Evolutionary conservation across 2,888 invertebrate species (phyloP), one percentile per base, ranked within the genome.

Genomic region (Linyphia triangularis): DNA sequence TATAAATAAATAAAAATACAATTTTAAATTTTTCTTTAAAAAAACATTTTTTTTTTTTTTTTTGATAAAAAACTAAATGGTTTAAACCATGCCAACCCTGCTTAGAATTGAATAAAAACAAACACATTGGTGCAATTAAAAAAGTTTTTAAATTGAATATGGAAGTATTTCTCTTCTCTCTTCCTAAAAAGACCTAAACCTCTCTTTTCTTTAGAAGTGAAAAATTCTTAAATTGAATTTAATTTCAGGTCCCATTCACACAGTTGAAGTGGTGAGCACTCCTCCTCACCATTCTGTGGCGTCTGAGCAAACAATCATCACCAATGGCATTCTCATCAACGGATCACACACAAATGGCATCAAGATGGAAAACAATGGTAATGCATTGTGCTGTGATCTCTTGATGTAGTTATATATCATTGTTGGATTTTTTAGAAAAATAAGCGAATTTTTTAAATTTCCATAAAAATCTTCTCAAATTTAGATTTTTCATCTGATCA

Each of bases 321-420:
- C 88, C 28, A 88, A 88, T 83, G 88, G 88, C 10, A 88, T 88
- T 43, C 57, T 88, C 61, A 88, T 83, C 28, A 88, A 88, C 70
- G 88, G 88, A 24, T 88, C 88, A 0, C 88, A 88, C 72, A 82
- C 82, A 75, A 88, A 88, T 77, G 88, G 88, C 28, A 70, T 88
- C 37, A 88, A 88, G 40, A 37, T 73, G n/a, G 88, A 88, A 26
- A 82, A 22, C 28, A 70, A 30, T 63, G 83, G 83, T 88, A 70
- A 83, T 57, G 59, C 28, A 16, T 30, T 51, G 13, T 28, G 22
- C 22, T 63, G 26, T 24, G 24, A n/a, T n/a, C n/a, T n/a, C n/a
- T 16, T 16, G 1, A 43, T 43, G 43, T 43, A 43, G 43, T 43
- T n/a, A 2, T 1, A 43, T 43, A 16, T 43, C 13, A 2, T 43